Percentiles rank a stretch among this genome's conserved stretches.
Conservation (phyloP, 2,888 invertebrate genomes). For the Pyrrhia umbra region DNA sequence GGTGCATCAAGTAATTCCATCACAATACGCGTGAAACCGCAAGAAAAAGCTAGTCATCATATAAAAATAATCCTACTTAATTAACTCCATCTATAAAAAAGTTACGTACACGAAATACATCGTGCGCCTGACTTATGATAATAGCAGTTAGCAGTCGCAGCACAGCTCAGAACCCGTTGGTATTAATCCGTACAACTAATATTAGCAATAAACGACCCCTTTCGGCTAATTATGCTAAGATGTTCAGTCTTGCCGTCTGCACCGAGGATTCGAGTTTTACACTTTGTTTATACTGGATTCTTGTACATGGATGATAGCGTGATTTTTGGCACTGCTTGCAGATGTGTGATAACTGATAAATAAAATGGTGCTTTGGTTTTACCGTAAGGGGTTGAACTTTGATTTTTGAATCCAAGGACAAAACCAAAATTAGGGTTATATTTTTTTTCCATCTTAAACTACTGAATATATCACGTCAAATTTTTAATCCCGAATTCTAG, state of each 20-base stretch:
- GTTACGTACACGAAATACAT: constrained; percentile 25
- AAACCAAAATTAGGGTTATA: neutral
- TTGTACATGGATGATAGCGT: constrained; percentile 57
- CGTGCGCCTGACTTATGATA: constrained; percentile 75
- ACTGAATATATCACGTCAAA: too few relatives aligned
- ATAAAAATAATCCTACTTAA: neutral
- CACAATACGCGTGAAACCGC: too few relatives aligned
- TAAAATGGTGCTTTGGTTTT: neutral
- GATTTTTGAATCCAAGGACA: neutral
- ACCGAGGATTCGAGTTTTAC: constrained; percentile 74
- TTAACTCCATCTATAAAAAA: constrained; percentile 4
- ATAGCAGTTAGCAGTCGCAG: constrained; percentile 76
- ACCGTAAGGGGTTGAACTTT: neutral
- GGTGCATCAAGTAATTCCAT: too few relatives aligned
- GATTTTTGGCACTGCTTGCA: constrained; percentile 40
- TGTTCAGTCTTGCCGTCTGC: constrained; percentile 82
- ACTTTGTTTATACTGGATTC: constrained; percentile 65
- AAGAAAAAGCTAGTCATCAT: too few relatives aligned
- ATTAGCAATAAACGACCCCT: constrained; percentile 89
- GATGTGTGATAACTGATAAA: neutral
- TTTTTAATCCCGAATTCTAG: too few relatives aligned
- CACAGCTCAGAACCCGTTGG: constrained; percentile 68
- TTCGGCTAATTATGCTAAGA: constrained; percentile 88
- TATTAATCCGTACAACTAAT: constrained; percentile 89
- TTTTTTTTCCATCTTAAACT: too few relatives aligned